These are phyloP conservation scores for Ceratina calcarata DNA, from an alignment of 1,140 invertebrate species.

Conservation along the genomic window DNA sequence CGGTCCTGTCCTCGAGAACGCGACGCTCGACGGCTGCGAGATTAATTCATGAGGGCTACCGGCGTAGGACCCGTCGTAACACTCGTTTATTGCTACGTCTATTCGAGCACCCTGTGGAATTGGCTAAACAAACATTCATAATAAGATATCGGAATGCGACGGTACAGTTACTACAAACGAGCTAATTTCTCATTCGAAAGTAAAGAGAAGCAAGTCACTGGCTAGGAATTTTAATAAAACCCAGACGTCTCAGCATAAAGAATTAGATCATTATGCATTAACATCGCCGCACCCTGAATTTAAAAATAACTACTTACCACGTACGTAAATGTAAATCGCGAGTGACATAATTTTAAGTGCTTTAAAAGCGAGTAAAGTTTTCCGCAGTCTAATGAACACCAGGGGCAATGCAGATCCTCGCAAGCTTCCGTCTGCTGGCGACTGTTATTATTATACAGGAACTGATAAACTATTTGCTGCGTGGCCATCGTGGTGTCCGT, in stretches of 20 bases:
- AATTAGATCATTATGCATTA: background rate
- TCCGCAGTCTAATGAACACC: conserved; percentile 95
- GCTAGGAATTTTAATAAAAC: too few species aligned
- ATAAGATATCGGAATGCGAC: background rate
- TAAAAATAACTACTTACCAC: conserved; percentile 83
- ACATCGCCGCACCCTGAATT: background rate
- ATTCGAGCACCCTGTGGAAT: conserved; percentile 93
- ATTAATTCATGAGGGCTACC: conserved; percentile 96
- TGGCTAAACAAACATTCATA: conserved; percentile 78
- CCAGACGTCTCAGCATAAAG: too few species aligned
- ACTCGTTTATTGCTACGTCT: conserved; percentile 96
- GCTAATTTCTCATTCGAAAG: too few species aligned
- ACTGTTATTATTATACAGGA: conserved; percentile 97
- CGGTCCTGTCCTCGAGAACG: conserved; percentile 89
- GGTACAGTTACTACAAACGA: too few species aligned
- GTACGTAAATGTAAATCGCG: conserved; percentile 95
- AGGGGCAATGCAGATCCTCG: conserved; percentile 95
- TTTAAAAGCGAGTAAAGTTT: conserved; percentile 94
- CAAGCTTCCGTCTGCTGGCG: conserved; percentile 96
- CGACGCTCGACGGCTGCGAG: conserved; percentile 84
- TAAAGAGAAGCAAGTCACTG: too few species aligned
- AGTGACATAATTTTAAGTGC: conserved; percentile 96
- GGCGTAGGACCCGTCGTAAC: conserved; percentile 96
- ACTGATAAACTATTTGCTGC: conserved; percentile 94
- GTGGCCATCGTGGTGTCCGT: conserved; percentile 72